phyloP scores from a whole-genome alignment of 1,140 invertebrate genomes.

The Drosophila mayri region DNA sequence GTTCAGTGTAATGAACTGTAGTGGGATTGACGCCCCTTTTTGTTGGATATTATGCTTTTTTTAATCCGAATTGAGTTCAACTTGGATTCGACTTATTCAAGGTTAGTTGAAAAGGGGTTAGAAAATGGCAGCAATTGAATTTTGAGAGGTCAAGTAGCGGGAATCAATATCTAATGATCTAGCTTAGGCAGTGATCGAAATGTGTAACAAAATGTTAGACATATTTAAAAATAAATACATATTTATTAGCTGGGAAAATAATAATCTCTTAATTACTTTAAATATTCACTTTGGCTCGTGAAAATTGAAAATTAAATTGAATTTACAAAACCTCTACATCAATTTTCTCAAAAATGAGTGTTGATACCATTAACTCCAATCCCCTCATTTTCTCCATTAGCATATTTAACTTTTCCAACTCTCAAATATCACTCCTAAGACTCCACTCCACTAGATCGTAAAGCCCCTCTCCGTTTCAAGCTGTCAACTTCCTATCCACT shows the following conservation, averaged over 20 bases:
- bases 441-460: not conserved
- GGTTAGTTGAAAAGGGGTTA: constrained; percentile 21
- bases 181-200: not conserved
- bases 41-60: constrained; percentile 1
- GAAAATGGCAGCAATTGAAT: not conserved
- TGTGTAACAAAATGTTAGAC: not conserved
- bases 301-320: not conserved
- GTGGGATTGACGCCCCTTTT: constrained; percentile 65
- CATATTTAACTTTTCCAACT: constrained; percentile 4
- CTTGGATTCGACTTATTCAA: constrained; percentile 8
- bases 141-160: not conserved
- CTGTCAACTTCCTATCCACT: constrained; percentile 39
- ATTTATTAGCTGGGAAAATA: not conserved
- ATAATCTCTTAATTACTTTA: not conserved
- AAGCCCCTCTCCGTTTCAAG: constrained; percentile 28
- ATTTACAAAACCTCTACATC: too few relatives aligned
- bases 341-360: not conserved
- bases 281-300: not conserved
- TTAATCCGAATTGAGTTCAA: constrained; percentile 32
- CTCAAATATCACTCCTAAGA: constrained; percentile 4
- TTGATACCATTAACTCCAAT: constrained; percentile 15
- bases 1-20: constrained; percentile 23
- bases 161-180: too few relatives aligned
- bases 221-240: not conserved
- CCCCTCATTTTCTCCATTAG: not conserved